A percentile compares a stretch with the other conserved stretches of the same genome.
phyloP scores from a whole-genome alignment of 2,113 vertebrate genomes.

The Octodon degus region DNA sequence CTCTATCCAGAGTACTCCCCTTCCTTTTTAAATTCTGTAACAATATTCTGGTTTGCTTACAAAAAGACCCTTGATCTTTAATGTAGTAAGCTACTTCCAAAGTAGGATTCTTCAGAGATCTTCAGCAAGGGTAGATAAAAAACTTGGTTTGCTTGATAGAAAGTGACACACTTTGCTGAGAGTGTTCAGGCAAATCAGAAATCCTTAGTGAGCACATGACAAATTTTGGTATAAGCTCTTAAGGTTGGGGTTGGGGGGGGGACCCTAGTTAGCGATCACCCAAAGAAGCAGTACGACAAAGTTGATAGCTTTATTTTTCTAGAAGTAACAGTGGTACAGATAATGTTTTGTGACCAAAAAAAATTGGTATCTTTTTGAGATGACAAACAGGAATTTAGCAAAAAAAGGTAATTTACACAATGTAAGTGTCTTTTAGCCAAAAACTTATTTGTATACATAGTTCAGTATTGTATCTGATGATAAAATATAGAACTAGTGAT shows the following conservation, averaged over 20 bases:
- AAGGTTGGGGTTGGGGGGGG: not conserved
- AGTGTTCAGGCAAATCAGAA: not conserved
- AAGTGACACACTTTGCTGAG: not conserved
- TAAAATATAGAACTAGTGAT: not conserved
- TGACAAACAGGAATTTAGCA: not conserved
- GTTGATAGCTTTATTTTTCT: not conserved
- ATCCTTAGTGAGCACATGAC: not conserved
- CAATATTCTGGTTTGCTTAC: not conserved
- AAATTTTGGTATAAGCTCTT: not conserved
- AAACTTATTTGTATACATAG: not conserved
- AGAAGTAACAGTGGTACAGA: not conserved
- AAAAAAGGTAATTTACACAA: not conserved
- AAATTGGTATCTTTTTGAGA: not conserved
- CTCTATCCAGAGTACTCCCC: not conserved
- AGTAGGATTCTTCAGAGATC: slow-evolving; percentile 27
- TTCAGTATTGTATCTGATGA: not conserved
- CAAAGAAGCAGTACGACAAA: not conserved
- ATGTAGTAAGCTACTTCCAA: not conserved
- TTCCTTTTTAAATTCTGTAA: not conserved
- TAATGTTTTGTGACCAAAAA: not conserved
- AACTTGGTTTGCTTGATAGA: not conserved
- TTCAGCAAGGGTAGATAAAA: not conserved
- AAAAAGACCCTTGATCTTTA: not conserved
- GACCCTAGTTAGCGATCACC: not conserved
- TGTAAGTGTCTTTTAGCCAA: not conserved